These are phyloP conservation scores for Amphipyra tragopoginis DNA, from an alignment of 2,888 invertebrate species.

Conservation along the genomic window DNA sequence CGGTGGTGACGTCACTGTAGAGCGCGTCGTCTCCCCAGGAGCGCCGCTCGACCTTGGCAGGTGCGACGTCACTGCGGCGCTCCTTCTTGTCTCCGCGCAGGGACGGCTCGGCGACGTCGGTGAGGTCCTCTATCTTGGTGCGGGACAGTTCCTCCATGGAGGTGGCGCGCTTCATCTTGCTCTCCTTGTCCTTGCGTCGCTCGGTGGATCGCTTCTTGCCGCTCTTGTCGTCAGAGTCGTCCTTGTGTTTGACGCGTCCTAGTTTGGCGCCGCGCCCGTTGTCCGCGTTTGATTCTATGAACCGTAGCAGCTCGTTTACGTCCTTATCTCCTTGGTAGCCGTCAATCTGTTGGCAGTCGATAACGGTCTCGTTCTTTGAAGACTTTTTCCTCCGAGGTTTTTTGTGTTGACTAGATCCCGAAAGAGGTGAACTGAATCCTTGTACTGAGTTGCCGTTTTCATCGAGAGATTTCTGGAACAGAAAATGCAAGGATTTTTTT, in stretches of 20 bases:
- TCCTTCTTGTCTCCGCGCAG: constrained; percentile 53
- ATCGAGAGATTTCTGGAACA: constrained; percentile 92
- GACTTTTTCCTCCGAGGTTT: constrained; percentile 91
- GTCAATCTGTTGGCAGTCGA: constrained; percentile 91
- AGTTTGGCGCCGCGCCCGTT: constrained; percentile 76
- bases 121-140: constrained; percentile 93
- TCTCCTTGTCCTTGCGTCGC: constrained; percentile 82
- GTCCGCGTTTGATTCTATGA: constrained; percentile 92
- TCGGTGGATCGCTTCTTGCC: constrained; percentile 88
- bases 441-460: constrained; percentile 95
- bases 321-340: constrained; percentile 95
- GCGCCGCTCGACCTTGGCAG: constrained; percentile 87
- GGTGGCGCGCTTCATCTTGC: constrained; percentile 92
- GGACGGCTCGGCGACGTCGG: constrained; percentile 79
- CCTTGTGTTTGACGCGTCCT: constrained; percentile 78
- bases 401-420: constrained; percentile 87
- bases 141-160: constrained; percentile 95
- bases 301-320: constrained; percentile 93
- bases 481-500: constrained; percentile 21
- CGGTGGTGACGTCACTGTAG: constrained; percentile 62
- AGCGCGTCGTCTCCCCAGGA: constrained; percentile 92
- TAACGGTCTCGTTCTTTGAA: constrained; percentile 90
- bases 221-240: constrained; percentile 83
- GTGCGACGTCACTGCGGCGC: constrained; percentile 70
- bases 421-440: constrained; percentile 85